Base-by-base conservation (phyloP, 2,888 invertebrate species). In the Lepidocyrtinus sp. region DNA sequence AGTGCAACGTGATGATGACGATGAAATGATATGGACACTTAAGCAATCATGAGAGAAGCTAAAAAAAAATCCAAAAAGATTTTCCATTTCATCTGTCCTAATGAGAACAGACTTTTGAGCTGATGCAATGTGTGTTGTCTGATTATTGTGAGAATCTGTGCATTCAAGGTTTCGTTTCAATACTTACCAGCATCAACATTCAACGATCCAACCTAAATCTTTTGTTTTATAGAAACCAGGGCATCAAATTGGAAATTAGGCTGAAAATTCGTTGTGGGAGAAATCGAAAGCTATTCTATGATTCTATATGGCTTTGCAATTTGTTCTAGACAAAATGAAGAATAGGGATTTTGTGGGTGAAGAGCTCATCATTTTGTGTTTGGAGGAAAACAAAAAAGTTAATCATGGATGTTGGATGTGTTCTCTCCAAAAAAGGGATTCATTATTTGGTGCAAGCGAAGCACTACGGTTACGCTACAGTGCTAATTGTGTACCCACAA, bases 301-400 rank as follows among this genome's bases (percentile, higher is more conserved):
- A 36, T 36, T 36, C 12, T 36, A 5, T 36, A 36, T n/a, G n/a
- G n/a, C n/a, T n/a, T n/a, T 36, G 36, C 36, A 36, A 36, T 36
- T 36, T 36, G 5, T 12, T 36, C 5, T 36, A 36, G 36, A 36
- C 36, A 36, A 36, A 12, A 36, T 36, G 36, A 36, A 36, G 36
- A 7, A 36, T 36, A 12, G 36, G 5, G 5, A 36, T 36, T 36
- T 36, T 36, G 5, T 36, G 36, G 36, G 36, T 36, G 19, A 70
- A 55, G 70, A 70, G 59, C 72, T 72, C 72, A 63, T 72, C 45
- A 62, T 36, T 12, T 72, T 72, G 72, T 36, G 36, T 50, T 72
- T 46, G 59, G 45, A 2, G 3, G 36, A 72, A 46, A 59, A 63
- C 15, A 72, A 72, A 63, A n/a, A 72, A 45, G 72, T 72, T 72